Evolutionary conservation across 2,888 invertebrate genomes (phyloP).

Genomic region (Drosophila limbata): DNA sequence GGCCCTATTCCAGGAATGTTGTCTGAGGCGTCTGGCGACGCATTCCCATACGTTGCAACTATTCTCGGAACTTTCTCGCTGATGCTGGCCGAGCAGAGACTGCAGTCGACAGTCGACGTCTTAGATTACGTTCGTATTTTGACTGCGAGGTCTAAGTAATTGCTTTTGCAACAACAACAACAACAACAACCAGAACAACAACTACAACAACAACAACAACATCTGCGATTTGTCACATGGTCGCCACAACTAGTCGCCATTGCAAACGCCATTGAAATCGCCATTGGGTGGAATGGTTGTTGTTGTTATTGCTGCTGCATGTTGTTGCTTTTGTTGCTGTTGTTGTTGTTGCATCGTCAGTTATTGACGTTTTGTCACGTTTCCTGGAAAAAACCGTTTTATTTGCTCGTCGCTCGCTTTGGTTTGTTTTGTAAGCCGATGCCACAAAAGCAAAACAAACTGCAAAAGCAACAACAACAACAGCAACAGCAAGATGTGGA

Average conservation of each 20-base stretch:
- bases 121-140: constrained; percentile 71
- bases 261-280: constrained; percentile 46
- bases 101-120: constrained; percentile 39
- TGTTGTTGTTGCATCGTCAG: constrained; percentile 37
- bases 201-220: constrained; percentile 31
- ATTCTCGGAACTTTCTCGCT: constrained; percentile 57
- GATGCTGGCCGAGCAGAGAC: constrained; percentile 26
- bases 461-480: constrained; percentile 40
- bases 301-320: constrained; percentile 19
- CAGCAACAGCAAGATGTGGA: constrained; percentile 4
- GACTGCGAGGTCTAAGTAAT: constrained; percentile 63
- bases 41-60: constrained; percentile 45
- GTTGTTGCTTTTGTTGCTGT: constrained; percentile 21
- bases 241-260: constrained; percentile 50
- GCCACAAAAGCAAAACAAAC: constrained; percentile 65
- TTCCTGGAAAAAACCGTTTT: constrained; percentile 82
- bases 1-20: constrained; percentile 69
- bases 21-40: constrained; percentile 59
- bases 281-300: constrained; percentile 38
- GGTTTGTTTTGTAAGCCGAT: constrained; percentile 79
- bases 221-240: constrained; percentile 67
- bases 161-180: constrained; percentile 57
- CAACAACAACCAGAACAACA: constrained; percentile 30
- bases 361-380: constrained; percentile 84
- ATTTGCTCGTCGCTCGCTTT: constrained; percentile 71